Conservation (phyloP, 2,113 vertebrate species). For the Ibidorhyncha struthersii region DNA sequence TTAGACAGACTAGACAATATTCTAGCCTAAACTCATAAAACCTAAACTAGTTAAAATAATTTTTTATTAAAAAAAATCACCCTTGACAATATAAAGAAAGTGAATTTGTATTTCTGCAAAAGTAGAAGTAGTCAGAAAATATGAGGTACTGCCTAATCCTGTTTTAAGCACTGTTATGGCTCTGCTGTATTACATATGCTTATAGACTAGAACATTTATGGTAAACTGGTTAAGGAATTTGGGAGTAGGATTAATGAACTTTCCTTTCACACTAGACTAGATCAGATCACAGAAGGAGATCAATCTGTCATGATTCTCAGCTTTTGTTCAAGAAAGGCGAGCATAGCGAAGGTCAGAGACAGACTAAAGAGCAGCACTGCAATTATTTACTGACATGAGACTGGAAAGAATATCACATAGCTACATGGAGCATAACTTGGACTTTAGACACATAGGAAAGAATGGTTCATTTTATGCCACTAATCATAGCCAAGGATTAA, state of each 20-base stretch:
- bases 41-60: background rate
- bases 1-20: background rate
- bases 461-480: slow-evolving; percentile 56
- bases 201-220: background rate
- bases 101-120: background rate
- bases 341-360: background rate
- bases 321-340: background rate
- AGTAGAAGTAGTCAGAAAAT: background rate
- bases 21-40: background rate
- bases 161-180: slow-evolving; percentile 8
- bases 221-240: background rate
- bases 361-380: background rate
- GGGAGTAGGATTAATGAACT: background rate
- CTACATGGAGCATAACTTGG: slow-evolving; percentile 33
- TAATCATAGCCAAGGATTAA: slow-evolving; percentile 57
- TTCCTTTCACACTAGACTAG: slow-evolving; percentile 8
- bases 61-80: background rate
- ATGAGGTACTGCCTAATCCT: background rate
- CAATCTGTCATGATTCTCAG: background rate
- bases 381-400: slow-evolving; percentile 54
- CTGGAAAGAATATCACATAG: slow-evolving; percentile 54
- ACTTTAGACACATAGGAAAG: slow-evolving; percentile 37
- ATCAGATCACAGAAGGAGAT: slow-evolving; percentile 22
- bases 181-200: background rate
- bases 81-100: background rate